A percentile compares a stretch with the other conserved stretches of the same genome.
These are phyloP conservation scores for Motacilla tschutschensis DNA, from an alignment of 2,113 vertebrate genomes.

Conservation along the genomic window DNA sequence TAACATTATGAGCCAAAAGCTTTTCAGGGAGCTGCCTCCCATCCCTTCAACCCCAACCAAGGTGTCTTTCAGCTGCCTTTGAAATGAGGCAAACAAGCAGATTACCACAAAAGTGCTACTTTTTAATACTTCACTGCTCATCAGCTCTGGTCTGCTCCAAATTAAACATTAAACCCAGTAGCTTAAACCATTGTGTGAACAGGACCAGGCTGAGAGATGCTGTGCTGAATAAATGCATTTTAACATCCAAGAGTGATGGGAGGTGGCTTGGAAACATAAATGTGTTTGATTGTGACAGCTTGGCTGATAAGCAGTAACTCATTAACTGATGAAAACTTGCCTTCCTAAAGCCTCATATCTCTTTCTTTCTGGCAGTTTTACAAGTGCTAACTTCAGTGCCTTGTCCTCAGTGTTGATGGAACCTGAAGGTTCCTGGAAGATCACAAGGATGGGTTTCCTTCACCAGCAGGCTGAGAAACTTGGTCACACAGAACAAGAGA, in stretches of 20 bases:
- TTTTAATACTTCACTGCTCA: not conserved
- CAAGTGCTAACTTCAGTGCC: not conserved
- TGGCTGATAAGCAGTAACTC: not conserved
- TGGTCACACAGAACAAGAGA: not conserved
- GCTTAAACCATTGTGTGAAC: not conserved
- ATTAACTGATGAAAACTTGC: not conserved
- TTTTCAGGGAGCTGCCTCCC: not conserved
- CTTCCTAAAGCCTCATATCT: not conserved
- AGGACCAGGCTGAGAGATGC: not conserved
- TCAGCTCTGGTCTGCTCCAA: not conserved
- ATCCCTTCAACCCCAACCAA: not conserved
- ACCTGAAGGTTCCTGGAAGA: not conserved
- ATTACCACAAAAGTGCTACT: not conserved
- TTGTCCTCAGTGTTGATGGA: not conserved
- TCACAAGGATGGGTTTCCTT: not conserved
- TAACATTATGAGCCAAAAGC: constrained; percentile 22
- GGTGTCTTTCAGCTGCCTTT: not conserved
- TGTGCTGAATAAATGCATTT: not conserved
- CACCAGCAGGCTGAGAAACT: not conserved
- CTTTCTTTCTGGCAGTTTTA: not conserved
- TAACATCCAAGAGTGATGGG: not conserved
- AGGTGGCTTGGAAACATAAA: not conserved
- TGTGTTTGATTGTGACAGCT: not conserved
- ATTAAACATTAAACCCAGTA: not conserved
- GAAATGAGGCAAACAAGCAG: not conserved